Evolutionary conservation across 2,888 invertebrate species (phyloP).

Genomic region (Andrena praecox): DNA sequence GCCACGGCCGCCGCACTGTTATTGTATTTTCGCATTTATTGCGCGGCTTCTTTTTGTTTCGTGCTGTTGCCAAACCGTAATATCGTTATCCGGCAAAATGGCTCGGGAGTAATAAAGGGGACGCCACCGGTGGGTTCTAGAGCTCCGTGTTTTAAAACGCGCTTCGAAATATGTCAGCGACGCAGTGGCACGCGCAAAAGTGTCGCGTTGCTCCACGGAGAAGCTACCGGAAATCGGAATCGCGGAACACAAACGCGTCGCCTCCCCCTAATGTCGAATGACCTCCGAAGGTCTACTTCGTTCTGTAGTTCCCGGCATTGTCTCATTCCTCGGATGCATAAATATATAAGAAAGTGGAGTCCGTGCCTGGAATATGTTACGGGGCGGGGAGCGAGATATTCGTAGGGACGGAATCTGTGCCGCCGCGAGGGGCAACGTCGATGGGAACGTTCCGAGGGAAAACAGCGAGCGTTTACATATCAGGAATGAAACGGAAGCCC

Average conservation of each 20-base stretch:
- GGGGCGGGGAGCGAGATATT: slow-evolving; percentile 9
- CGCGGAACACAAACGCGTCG: slow-evolving; percentile 16
- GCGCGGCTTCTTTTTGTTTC: background rate
- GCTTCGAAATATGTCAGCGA: background rate
- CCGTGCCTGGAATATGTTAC: slow-evolving; percentile 54
- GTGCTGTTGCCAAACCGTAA: slow-evolving; percentile 40
- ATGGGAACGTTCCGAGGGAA: slow-evolving; percentile 16
- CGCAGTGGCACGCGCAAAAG: background rate
- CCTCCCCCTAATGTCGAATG: slow-evolving; percentile 6
- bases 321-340: slow-evolving; percentile 51
- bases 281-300: background rate
- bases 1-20: slow-evolving; percentile 22
- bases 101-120: slow-evolving; percentile 7
- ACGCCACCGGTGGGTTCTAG: background rate
- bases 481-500: slow-evolving; percentile 51
- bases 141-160: background rate
- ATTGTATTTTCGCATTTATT: slow-evolving; percentile 12
- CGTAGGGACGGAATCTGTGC: slow-evolving; percentile 27
- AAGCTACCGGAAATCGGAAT: background rate
- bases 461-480: slow-evolving; percentile 42
- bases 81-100: slow-evolving; percentile 49
- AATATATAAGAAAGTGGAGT: slow-evolving; percentile 57
- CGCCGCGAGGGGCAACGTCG: slow-evolving; percentile 17
- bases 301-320: slow-evolving; percentile 18
- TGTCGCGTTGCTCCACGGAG: background rate